These are phyloP conservation scores for Ctenosaura bakeri DNA, from an alignment of 2,797 vertebrate species.

Conservation along the genomic window DNA sequence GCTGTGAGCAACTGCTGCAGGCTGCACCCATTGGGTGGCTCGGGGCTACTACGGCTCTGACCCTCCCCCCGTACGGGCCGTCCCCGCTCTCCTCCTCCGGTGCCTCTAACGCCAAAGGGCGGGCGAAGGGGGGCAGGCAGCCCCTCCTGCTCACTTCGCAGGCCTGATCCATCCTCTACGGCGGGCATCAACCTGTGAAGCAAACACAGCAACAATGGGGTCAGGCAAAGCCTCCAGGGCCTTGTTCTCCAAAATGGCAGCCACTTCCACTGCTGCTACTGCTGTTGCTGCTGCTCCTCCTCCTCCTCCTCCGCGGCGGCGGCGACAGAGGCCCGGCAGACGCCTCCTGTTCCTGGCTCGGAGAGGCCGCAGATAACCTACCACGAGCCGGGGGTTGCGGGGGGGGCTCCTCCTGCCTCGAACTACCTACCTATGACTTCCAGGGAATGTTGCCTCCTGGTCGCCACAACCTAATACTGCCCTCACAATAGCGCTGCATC, in stretches of 20 bases:
- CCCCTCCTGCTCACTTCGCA: constrained; percentile 85
- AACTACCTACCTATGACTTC: not conserved
- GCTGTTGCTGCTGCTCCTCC: not conserved
- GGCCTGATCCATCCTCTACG: constrained; percentile 89
- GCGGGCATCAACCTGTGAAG: constrained; percentile 86
- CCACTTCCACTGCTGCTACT: constrained; percentile 54
- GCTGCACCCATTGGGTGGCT: constrained; percentile 76
- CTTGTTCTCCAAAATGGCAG: constrained; percentile 83
- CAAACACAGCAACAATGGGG: constrained; percentile 72
- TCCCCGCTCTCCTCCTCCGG: constrained; percentile 76
- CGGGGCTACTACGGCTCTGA: constrained; percentile 76
- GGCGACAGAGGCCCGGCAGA: constrained; percentile 32
- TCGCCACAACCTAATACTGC: constrained; percentile 1
- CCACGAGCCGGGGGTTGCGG: not conserved
- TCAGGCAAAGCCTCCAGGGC: constrained; percentile 58
- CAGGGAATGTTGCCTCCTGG: constrained; percentile 7
- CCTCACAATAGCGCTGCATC: constrained; percentile 43
- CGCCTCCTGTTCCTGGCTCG: constrained; percentile 21
- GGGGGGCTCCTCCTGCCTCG: not conserved
- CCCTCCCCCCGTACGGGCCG: constrained; percentile 82
- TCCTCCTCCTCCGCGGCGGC: not conserved
- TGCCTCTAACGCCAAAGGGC: constrained; percentile 82
- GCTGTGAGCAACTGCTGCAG: constrained; percentile 81
- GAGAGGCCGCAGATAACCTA: constrained; percentile 23
- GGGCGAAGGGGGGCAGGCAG: constrained; percentile 85